phyloP scores from a whole-genome alignment of 2,888 invertebrate species.

The Cylloceria caligata region DNA sequence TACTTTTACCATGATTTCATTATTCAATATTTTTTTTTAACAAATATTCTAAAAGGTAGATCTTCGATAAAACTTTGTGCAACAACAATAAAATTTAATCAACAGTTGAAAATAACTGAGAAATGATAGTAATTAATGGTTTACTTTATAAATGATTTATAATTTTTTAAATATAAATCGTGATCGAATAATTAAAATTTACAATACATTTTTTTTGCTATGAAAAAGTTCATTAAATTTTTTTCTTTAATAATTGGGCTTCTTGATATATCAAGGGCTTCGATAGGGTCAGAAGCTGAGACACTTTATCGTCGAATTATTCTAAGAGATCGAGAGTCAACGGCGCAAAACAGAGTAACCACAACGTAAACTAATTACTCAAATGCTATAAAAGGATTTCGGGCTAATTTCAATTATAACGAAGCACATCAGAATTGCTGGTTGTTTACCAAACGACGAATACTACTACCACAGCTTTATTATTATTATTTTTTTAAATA shows the following conservation, averaged over 20 bases:
- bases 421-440: constrained; percentile 1
- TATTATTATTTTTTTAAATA: background rate
- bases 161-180: too few species aligned
- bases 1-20: background rate
- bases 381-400: constrained; percentile 15
- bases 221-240: too few species aligned
- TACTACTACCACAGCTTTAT: background rate
- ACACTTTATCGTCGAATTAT: constrained; percentile 6
- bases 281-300: constrained; percentile 1
- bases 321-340: constrained; percentile 49
- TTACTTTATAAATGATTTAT: too few species aligned
- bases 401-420: constrained; percentile 18
- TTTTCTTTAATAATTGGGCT: too few species aligned
- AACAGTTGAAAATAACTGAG: too few species aligned
- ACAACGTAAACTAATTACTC: constrained; percentile 31
- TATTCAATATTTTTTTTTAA: background rate
- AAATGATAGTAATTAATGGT: too few species aligned
- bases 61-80: too few species aligned
- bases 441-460: background rate
- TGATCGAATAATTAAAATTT: too few species aligned
- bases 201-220: too few species aligned
- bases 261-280: background rate
- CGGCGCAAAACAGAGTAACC: constrained; percentile 36
- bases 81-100: too few species aligned
- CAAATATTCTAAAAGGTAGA: too few species aligned